Conservation (phyloP, 2,797 vertebrate genomes). For the Philypnodon macrostomus region DNA sequence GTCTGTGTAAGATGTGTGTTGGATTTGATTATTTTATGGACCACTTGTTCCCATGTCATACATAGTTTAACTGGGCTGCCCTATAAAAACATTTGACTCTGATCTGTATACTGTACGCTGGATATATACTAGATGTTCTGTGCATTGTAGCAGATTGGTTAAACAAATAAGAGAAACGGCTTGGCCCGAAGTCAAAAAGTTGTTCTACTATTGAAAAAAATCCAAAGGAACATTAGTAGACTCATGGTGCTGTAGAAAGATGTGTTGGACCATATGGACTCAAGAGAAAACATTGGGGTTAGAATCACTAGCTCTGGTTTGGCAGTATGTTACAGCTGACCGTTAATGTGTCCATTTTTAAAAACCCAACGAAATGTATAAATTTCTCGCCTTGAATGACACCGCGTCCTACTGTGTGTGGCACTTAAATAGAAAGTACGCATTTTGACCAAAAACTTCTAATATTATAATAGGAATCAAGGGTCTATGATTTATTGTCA, state of each 20-base stretch:
- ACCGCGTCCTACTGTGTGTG: neutral
- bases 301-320: slow-evolving; percentile 41
- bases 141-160: slow-evolving; percentile 1
- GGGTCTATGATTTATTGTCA: too few relatives aligned
- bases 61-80: slow-evolving; percentile 1
- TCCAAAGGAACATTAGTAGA: too few relatives aligned
- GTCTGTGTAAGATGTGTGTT: neutral
- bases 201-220: neutral
- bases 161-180: neutral
- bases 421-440: neutral
- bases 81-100: slow-evolving; percentile 6
- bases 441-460: too few relatives aligned
- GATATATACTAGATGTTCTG: slow-evolving; percentile 1
- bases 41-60: slow-evolving; percentile 3
- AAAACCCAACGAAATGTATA: slow-evolving; percentile 12
- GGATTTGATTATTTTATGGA: slow-evolving; percentile 5
- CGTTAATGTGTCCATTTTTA: slow-evolving; percentile 36
- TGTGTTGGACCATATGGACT: slow-evolving; percentile 1
- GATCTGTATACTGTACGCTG: neutral
- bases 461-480: too few relatives aligned
- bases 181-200: neutral
- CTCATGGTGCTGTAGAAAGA: too few relatives aligned
- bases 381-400: slow-evolving; percentile 19
- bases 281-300: slow-evolving; percentile 39
- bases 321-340: slow-evolving; percentile 23